These are phyloP conservation scores for Panzeria rudis DNA, from an alignment of 2,888 invertebrate species.

Conservation along the genomic window DNA sequence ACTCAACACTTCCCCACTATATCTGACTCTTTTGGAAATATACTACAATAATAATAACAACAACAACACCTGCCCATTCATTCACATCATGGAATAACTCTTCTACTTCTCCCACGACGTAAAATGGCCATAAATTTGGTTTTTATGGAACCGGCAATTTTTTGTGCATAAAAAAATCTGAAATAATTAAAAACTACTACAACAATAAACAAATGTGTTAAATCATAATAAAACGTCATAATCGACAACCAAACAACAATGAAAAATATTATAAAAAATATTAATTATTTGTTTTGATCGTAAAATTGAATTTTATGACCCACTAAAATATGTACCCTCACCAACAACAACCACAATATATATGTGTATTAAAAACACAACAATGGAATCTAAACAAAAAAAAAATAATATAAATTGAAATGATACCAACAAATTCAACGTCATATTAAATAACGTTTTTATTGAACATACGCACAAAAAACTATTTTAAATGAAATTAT, in stretches of 20 bases:
- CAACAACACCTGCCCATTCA: constrained; percentile 41
- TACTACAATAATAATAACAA: constrained; percentile 12
- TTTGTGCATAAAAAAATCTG: constrained; percentile 46
- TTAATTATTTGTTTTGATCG: constrained; percentile 83
- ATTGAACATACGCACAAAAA: neutral
- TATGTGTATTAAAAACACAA: constrained; percentile 47
- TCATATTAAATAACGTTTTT: constrained; percentile 4
- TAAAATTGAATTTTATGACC: constrained; percentile 82
- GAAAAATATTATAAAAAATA: constrained; percentile 75
- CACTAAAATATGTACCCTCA: constrained; percentile 60
- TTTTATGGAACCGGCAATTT: constrained; percentile 67
- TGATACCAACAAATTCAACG: constrained; percentile 23
- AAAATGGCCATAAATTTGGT: constrained; percentile 52
- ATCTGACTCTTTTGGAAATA: constrained; percentile 35
- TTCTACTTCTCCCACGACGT: constrained; percentile 21
- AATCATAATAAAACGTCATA: constrained; percentile 59
- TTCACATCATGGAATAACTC: constrained; percentile 49
- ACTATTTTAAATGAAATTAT: neutral
- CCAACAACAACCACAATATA: constrained; percentile 72
- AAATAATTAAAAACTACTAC: constrained; percentile 62
- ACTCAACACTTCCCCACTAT: constrained; percentile 17
- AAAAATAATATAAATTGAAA: constrained; percentile 24
- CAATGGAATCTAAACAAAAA: constrained; percentile 23
- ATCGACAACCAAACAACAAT: constrained; percentile 49
- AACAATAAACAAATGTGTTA: constrained; percentile 48